Base-by-base conservation (phyloP, 2,888 invertebrate species). In the Drosophila fungiperda region DNA sequence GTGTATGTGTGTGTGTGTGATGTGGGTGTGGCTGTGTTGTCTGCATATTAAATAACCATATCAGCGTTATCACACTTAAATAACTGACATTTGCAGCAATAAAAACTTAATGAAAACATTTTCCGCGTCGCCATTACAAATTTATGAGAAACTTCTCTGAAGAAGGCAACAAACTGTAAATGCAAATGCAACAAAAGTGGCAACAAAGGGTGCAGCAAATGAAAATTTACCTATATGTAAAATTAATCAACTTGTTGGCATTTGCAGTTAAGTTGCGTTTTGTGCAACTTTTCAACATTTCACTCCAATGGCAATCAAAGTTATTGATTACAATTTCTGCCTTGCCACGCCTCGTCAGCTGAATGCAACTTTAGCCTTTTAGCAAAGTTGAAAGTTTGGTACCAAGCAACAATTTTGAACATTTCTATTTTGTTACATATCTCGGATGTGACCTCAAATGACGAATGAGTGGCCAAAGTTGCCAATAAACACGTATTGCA, bases 401-500 rank as follows among this genome's bases (percentile, higher is more conserved):
- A 45, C 23, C 35, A 49, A 23, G 35, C 59, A 20, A 59, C 40
- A 52, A 53, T 36, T 20, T 35, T 40, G 35, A 50, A 64, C 81
- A 81, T 73, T 89, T 87, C 66, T 36, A 58, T 63, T 70, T 65
- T 58, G 73, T 49, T 54, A n/a, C 54, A 64, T 52, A 65, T 72
- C 54, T 80, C 68, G 68, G 68, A 53, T 62, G 68, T 76, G 76
- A 85, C 79, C 82, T 66, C 73, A 79, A 89, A 82, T 70, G 60
- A 85, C 68, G 74, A 85, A 75, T 74, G 70, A 61, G 76, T 74
- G 71, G 76, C 68, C 58, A 60, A 69, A 76, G 82, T 82, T 85
- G 68, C 72, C 76, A 76, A 85, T 82, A 82, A 87, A 76, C 90
- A 89, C 90, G 84, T 84, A 78, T 76, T 26, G 76, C 82, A 52